Base-by-base conservation (phyloP, 1,140 invertebrate species). In the Drosophila nebulosa region DNA sequence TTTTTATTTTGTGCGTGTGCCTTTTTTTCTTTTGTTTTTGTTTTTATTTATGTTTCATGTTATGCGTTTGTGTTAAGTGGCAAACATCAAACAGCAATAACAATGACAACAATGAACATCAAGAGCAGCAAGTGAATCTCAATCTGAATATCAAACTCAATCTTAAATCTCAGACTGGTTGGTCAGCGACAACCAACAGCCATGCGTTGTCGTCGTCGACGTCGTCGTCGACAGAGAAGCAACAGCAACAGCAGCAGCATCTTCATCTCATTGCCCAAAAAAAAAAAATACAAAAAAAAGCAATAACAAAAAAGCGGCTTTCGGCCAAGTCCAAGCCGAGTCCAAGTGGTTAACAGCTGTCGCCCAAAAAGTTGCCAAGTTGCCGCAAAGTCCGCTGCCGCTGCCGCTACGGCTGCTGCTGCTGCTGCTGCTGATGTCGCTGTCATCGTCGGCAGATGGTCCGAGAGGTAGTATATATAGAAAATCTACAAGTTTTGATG, bases 401-500 rank as follows among this genome's bases (percentile, higher is more conserved):
- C 32, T 32, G 24, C 56, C 30, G 12, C 35, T n/a, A 4, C 35
- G n/a, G n/a, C n/a, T n/a, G n/a, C n/a, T n/a, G 53, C 51, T 36
- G 51, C 26, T 60, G 39, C 67, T 46, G 58, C 64, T 60, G 61
- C 51, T 22, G 32, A 18, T 73, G 30, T 32, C 30, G 30, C 73
- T 61, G 79, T 63, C 62, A 14, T 21, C 21, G 12, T 69, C 57
- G 76, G 76, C 89, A 72, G 69, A 73, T 74, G 70, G 67, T 71
- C 42, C 24, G 69, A 32, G 77, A 71, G 75, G 75, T 75, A 90
- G 90, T 88, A 90, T 91, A 91, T 90, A 91, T 90, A 91, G 90
- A 90, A 90, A 90, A 91, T 91, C 89, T 90, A 78, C 78, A 89
- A 77, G 89, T 90, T 91, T 91, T 85, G 86, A 83, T 90, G 74